Conservation (phyloP, 2,888 invertebrate genomes). For the Flabesymbios commensalis region DNA sequence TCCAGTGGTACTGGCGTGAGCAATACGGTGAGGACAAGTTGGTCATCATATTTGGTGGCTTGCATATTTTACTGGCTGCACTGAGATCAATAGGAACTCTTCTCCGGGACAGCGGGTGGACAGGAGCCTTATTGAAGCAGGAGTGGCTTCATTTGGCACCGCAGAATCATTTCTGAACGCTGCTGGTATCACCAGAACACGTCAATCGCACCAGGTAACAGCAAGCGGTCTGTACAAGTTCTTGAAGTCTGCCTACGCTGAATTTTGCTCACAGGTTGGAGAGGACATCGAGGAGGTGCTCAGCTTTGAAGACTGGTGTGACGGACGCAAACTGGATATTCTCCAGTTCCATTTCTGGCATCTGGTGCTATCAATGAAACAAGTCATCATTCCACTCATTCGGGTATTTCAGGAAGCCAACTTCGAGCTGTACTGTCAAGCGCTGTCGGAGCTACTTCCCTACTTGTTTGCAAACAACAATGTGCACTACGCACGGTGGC, state of each 20-base stretch:
- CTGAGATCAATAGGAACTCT: conserved; percentile 37
- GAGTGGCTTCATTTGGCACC: conserved; percentile 36
- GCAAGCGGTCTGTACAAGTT: conserved; percentile 29
- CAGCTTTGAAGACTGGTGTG: conserved; percentile 18
- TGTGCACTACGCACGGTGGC: conserved; percentile 38
- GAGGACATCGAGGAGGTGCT: not conserved
- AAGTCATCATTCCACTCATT: conserved; percentile 18
- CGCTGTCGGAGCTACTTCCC: conserved; percentile 26
- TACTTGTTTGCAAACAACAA: conserved; percentile 37
- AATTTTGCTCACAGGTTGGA: not conserved
- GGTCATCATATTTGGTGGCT: conserved; percentile 45
- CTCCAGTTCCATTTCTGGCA: conserved; percentile 29
- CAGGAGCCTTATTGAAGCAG: conserved; percentile 30
- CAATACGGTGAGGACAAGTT: conserved; percentile 40
- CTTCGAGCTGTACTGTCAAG: conserved; percentile 25
- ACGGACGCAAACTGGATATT: not conserved
- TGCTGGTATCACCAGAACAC: conserved; percentile 31
- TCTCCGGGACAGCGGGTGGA: conserved; percentile 40
- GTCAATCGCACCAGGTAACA: conserved; percentile 32
- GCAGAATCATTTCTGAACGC: conserved; percentile 36
- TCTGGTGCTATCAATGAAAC: conserved; percentile 13
- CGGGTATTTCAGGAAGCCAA: conserved; percentile 21
- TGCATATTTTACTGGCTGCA: conserved; percentile 47
- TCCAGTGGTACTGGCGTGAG: conserved; percentile 45
- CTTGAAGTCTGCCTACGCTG: conserved; percentile 24